Conservation (phyloP, 2,113 vertebrate species). For the Trochalopteron elliotii region DNA sequence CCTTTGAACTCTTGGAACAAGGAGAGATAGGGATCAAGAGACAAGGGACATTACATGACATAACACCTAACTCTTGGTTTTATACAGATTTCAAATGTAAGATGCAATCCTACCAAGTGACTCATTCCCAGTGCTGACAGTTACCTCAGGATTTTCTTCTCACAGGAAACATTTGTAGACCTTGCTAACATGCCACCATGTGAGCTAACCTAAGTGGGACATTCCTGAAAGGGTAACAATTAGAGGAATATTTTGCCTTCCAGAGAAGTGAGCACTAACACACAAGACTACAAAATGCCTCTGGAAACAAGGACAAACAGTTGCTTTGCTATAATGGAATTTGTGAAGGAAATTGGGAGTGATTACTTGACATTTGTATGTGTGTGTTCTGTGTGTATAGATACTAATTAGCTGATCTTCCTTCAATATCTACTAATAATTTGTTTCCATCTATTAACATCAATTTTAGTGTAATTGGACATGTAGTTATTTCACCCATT, state of each 20-base stretch:
- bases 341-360: not conserved
- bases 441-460: not conserved
- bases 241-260: not conserved
- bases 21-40: not conserved
- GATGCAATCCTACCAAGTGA: not conserved
- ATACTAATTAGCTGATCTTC: not conserved
- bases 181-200: not conserved
- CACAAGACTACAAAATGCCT: not conserved
- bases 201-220: not conserved
- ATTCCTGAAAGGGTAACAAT: rapidly evolving
- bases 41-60: not conserved
- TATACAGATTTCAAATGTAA: not conserved
- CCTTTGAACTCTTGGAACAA: not conserved
- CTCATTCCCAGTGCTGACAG: not conserved
- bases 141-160: not conserved
- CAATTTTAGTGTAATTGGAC: not conserved
- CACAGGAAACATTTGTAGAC: not conserved
- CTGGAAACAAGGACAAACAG: not conserved
- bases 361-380: not conserved
- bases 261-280: not conserved
- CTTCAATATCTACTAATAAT: not conserved
- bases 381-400: not conserved
- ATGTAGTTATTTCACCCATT: not conserved
- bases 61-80: not conserved
- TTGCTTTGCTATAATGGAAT: not conserved